A percentile compares a stretch with the other conserved stretches of the same genome.
phyloP scores from a whole-genome alignment of 2,888 invertebrate species.

The Zelleria hepariella region DNA sequence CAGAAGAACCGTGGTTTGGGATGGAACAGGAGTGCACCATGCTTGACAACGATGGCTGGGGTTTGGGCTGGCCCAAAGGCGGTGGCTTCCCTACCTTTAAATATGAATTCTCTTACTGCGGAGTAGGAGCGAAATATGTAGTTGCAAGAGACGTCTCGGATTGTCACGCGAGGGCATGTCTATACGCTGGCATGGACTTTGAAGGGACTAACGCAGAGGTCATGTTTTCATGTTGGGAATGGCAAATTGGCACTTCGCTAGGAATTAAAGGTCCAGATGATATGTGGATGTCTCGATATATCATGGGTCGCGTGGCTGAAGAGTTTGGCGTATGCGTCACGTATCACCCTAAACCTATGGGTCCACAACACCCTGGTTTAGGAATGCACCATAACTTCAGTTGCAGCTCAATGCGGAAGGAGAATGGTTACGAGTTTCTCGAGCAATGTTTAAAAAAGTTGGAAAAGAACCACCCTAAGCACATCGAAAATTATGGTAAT shows the following conservation, averaged over 20 bases:
- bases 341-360: constrained; percentile 81
- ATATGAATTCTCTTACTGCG: constrained; percentile 92
- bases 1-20: constrained; percentile 89
- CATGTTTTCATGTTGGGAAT: constrained; percentile 94
- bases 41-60: constrained; percentile 88
- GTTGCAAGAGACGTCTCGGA: constrained; percentile 94
- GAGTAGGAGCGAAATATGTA: constrained; percentile 93
- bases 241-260: constrained; percentile 89
- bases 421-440: constrained; percentile 82
- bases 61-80: constrained; percentile 93
- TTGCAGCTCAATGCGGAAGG: constrained; percentile 84
- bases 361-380: constrained; percentile 87
- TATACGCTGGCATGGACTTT: constrained; percentile 94
- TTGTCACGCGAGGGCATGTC: constrained; percentile 84
- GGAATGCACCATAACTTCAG: constrained; percentile 95
- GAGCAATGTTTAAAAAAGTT: constrained; percentile 93
- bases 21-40: constrained; percentile 94
- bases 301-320: constrained; percentile 86
- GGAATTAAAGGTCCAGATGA: constrained; percentile 89
- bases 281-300: constrained; percentile 88
- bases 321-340: constrained; percentile 83
- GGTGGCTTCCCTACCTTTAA: constrained; percentile 91
- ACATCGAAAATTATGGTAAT: constrained; percentile 93
- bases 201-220: constrained; percentile 98
- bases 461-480: constrained; percentile 88